These are phyloP conservation scores for Xenentodon cancila DNA, from an alignment of 2,797 vertebrate species.

Conservation along the genomic window DNA sequence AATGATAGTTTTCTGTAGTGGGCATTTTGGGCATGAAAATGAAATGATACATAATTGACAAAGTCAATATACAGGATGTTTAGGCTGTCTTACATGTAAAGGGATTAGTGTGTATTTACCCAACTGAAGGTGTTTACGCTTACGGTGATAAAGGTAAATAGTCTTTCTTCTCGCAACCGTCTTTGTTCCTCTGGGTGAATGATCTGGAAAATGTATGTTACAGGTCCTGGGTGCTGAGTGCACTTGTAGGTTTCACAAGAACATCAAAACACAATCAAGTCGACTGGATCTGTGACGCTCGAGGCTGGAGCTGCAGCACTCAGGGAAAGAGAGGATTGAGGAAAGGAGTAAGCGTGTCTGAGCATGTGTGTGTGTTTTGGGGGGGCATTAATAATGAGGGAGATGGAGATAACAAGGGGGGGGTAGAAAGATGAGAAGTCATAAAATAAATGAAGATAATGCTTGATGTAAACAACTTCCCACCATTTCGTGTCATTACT, in stretches of 20 bases:
- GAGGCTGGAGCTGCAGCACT: slow-evolving; percentile 66
- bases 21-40: neutral
- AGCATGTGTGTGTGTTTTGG: neutral
- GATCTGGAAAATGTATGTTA: slow-evolving; percentile 91
- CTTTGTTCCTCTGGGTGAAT: slow-evolving; percentile 59
- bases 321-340: slow-evolving; percentile 64
- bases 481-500: slow-evolving; percentile 14
- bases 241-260: slow-evolving; percentile 88
- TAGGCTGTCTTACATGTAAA: slow-evolving; percentile 17
- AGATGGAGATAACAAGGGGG: slow-evolving; percentile 26
- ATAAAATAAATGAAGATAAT: slow-evolving; percentile 36
- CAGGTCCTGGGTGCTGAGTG: slow-evolving; percentile 92
- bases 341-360: slow-evolving; percentile 7
- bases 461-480: slow-evolving; percentile 20
- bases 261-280: slow-evolving; percentile 97
- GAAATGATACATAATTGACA: neutral
- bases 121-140: slow-evolving; percentile 20
- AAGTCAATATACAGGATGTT: slow-evolving; percentile 4
- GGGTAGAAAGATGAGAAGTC: slow-evolving; percentile 20
- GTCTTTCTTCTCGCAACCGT: slow-evolving; percentile 31
- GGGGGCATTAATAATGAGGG: slow-evolving; percentile 15
- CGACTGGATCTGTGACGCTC: slow-evolving; percentile 83
- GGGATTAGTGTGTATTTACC: slow-evolving; percentile 38
- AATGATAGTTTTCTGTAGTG: too few relatives aligned
- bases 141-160: slow-evolving; percentile 53